Evolutionary conservation across 2,888 invertebrate genomes (phyloP), one percentile per base, ranked within the genome.

Genomic region (Ophion slaviceki): DNA sequence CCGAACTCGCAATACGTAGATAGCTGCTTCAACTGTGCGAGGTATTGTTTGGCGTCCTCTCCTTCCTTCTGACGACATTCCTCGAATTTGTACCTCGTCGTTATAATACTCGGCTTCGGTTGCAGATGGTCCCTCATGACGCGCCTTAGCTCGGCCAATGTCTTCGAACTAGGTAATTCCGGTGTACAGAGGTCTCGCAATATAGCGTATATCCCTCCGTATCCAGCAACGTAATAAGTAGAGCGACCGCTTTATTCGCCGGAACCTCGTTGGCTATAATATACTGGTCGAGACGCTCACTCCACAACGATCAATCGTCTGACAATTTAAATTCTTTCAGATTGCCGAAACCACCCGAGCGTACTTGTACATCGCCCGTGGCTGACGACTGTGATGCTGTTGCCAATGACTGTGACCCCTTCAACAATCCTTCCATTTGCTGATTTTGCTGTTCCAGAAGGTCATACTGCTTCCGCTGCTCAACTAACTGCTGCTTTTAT

Each of bases 71-170:
- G 87, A n/a, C 71, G 68, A 14, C 82, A 86, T 17, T 87, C 82
- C 45, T 87, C 86, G 40, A 88, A 88, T 8, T 83, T 86, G 10
- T 85, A 87, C 0, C 88, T 62, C 32, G 87, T 86, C 2, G 84
- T 79, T 36, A 88, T 87, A 3, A 82, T 61, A 71, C 59, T 87
- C 7, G 86, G 86, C 64, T 67, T 82, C 1, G 59, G 72, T 20
- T 59, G 72, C 6, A 72, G 14, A n/a, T 72, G 59, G 32, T 59
- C 20, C 28, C 11, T 28, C 72, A 61, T 72, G n/a, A 36, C 6
- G 0, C 17, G n/a, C 4, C 36, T 36, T 11, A 72, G 32, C 4
- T 20, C 57, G 0, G 14, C 36, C 20, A 72, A 72, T 3, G 59
- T 14, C 20, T 72, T 57, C 11, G 14, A 17, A 10, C 36, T 20